Percentiles rank a stretch among this genome's conserved stretches.
Conservation (phyloP, 2,797 vertebrate genomes). For the Dromococcyx pavoninus region DNA sequence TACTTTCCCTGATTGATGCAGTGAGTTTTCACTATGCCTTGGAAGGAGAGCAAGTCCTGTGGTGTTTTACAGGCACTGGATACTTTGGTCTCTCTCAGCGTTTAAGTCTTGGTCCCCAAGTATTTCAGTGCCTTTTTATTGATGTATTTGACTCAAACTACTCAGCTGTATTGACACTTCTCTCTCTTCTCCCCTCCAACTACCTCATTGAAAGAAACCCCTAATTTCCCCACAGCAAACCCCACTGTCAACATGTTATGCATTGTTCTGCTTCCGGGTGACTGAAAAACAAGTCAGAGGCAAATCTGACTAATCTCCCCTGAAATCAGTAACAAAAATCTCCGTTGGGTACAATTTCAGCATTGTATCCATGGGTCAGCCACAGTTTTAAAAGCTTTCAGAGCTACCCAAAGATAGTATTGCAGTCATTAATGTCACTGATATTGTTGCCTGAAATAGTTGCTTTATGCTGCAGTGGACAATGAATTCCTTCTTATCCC, state of each 20-base stretch:
- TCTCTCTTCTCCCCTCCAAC: neutral
- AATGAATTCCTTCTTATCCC: slow-evolving; percentile 45
- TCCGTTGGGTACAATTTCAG: slow-evolving; percentile 1
- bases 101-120: neutral
- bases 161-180: neutral
- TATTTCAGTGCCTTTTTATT: neutral
- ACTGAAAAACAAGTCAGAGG: neutral
- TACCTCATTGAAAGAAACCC: neutral
- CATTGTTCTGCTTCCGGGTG: slow-evolving; percentile 18
- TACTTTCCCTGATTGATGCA: accelerated
- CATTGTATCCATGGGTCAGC: neutral
- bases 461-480: slow-evolving; percentile 8
- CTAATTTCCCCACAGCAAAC: neutral
- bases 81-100: neutral
- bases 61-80: neutral
- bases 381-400: neutral
- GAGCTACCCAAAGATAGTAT: neutral
- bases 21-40: neutral
- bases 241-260: neutral
- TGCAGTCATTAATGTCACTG: neutral
- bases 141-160: neutral
- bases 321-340: neutral
- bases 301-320: slow-evolving; percentile 24
- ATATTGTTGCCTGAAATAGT: slow-evolving; percentile 16
- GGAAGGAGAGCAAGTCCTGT: neutral